A percentile compares a stretch with the other conserved stretches of the same genome.
phyloP scores from a whole-genome alignment of 2,797 vertebrate species.

The Synanceia verrucosa region DNA sequence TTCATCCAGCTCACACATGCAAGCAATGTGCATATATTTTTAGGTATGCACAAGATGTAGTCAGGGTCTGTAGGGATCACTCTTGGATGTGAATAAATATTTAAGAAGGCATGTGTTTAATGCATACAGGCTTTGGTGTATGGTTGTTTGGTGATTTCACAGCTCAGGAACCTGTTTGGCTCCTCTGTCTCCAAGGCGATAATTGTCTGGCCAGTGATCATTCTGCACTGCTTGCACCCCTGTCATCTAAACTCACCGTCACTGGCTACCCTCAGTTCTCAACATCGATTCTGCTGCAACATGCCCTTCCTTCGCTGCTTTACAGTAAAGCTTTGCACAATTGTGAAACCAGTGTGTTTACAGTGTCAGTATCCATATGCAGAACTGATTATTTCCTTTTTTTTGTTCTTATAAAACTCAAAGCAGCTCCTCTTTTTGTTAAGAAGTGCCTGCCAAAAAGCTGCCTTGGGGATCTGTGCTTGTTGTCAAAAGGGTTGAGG shows the following conservation, averaged over 20 bases:
- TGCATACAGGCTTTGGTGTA: conserved; percentile 15
- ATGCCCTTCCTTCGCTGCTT: conserved; percentile 1
- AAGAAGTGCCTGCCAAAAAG: conserved; percentile 22
- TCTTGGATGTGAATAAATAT: conserved; percentile 11
- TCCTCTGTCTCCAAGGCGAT: conserved; percentile 43
- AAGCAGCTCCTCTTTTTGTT: conserved; percentile 14
- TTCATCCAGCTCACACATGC: conserved; percentile 18
- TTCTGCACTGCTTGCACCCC: conserved; percentile 46
- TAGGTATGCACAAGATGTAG: conserved; percentile 8
- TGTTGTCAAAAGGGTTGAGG: conserved; percentile 43
- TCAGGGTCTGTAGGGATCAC: not conserved
- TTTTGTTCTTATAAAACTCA: conserved; percentile 19
- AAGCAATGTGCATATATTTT: not conserved
- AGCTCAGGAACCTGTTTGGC: conserved; percentile 45
- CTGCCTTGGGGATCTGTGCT: conserved; percentile 30
- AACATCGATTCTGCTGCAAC: conserved; percentile 39
- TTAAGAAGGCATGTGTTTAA: conserved; percentile 4
- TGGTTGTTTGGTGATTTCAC: conserved; percentile 37
- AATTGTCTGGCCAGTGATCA: conserved; percentile 35
- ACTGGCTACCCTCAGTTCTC: conserved; percentile 30
- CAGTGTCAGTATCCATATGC: not conserved
- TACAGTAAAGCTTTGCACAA: conserved; percentile 9
- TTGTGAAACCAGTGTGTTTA: not conserved
- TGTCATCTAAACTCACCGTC: conserved; percentile 67
- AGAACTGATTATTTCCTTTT: conserved; percentile 5